A percentile compares a stretch with the other conserved stretches of the same genome.
These are phyloP conservation scores for Mormyrus proboscirostris DNA, from an alignment of 2,797 vertebrate genomes.

Conservation along the genomic window DNA sequence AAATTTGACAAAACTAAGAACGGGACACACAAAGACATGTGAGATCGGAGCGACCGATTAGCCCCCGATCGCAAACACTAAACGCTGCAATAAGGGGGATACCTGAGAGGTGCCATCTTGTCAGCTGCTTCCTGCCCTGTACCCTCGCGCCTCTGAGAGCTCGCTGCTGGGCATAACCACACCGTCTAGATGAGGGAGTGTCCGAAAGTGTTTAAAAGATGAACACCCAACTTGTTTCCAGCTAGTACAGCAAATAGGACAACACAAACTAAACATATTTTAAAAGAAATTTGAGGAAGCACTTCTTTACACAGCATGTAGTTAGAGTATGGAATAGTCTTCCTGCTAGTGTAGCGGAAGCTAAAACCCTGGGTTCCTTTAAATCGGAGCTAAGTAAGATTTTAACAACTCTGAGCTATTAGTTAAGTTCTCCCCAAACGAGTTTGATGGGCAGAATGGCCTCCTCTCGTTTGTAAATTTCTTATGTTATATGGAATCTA, in stretches of 20 bases:
- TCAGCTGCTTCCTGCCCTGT: background rate
- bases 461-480: too few relatives aligned
- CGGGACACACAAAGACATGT: background rate
- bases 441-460: too few relatives aligned
- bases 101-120: slow-evolving; percentile 28
- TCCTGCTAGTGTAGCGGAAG: too few relatives aligned
- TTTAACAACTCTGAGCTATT: too few relatives aligned
- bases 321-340: too few relatives aligned
- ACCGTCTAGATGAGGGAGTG: slow-evolving; percentile 48
- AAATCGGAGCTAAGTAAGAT: too few relatives aligned
- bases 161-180: slow-evolving; percentile 50
- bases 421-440: too few relatives aligned
- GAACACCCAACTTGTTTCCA: background rate
- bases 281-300: too few relatives aligned
- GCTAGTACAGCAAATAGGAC: background rate
- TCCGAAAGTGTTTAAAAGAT: background rate
- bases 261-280: background rate
- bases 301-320: too few relatives aligned
- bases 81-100: slow-evolving; percentile 32
- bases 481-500: background rate
- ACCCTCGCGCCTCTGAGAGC: slow-evolving; percentile 42
- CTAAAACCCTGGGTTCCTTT: too few relatives aligned
- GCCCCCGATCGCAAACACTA: slow-evolving; percentile 16
- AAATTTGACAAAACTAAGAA: background rate
- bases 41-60: background rate